Percentiles rank a stretch among this genome's conserved stretches.
These are phyloP conservation scores for Plebejus argus DNA, from an alignment of 2,888 invertebrate species.

Conservation along the genomic window DNA sequence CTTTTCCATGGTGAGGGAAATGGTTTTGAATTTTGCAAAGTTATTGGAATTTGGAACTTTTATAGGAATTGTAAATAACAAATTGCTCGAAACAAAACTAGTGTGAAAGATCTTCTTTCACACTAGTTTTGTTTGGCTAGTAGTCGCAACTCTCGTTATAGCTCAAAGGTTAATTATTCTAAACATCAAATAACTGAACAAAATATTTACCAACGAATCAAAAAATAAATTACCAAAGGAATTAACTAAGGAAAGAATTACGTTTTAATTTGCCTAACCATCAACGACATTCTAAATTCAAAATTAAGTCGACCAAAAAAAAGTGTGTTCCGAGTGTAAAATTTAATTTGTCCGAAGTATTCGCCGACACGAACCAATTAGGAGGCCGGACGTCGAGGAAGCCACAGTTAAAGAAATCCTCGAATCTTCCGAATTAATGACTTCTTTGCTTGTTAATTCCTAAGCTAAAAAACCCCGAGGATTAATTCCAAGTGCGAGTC, in stretches of 20 bases:
- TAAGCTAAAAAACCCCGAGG: constrained; percentile 73
- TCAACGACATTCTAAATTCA: constrained; percentile 29
- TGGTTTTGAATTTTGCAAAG: background rate
- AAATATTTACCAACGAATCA: background rate
- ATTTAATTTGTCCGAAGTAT: constrained; percentile 63
- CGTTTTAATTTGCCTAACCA: constrained; percentile 18
- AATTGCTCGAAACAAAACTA: background rate
- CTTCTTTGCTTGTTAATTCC: constrained; percentile 81
- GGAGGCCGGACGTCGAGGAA: constrained; percentile 71
- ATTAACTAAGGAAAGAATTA: constrained; percentile 9
- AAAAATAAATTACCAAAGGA: background rate
- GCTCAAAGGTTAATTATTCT: background rate
- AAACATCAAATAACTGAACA: background rate
- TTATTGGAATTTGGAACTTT: too few species aligned
- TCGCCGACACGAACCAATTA: constrained; percentile 76
- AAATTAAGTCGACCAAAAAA: constrained; percentile 29
- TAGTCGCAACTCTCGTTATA: background rate
- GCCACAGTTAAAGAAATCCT: constrained; percentile 78
- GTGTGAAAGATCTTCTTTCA: background rate
- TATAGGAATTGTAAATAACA: background rate
- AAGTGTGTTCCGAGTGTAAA: constrained; percentile 40
- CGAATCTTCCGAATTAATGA: constrained; percentile 79
- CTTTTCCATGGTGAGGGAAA: background rate
- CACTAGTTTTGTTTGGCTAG: too few species aligned
- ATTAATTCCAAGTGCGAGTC: constrained; percentile 81